Evolutionary conservation across 1,140 invertebrate genomes (phyloP).

Genomic region (Lucilia cuprina): DNA sequence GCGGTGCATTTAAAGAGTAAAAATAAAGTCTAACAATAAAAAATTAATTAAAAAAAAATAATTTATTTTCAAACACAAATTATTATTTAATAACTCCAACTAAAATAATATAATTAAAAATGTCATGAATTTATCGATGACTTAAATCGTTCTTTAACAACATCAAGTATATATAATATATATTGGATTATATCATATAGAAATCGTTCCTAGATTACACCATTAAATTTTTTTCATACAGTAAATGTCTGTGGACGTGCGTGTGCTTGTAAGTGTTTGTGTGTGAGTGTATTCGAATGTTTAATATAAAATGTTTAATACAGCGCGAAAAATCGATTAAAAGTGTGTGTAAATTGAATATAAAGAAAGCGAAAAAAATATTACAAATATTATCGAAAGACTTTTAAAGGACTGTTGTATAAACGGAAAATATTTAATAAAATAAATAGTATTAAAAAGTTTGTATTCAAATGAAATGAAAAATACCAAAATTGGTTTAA

Average conservation of each 20-base stretch:
- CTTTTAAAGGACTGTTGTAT: too few species aligned
- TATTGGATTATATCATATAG: conserved; percentile 25
- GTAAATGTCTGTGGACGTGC: too few species aligned
- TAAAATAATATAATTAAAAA: too few species aligned
- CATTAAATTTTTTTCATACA: not conserved
- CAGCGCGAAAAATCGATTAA: conserved; percentile 33
- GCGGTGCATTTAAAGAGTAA: conserved; percentile 2
- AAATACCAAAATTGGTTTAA: too few species aligned
- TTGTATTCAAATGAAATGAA: too few species aligned
- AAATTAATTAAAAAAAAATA: not conserved
- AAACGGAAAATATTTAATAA: too few species aligned
- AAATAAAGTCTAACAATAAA: not conserved
- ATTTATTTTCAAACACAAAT: not conserved
- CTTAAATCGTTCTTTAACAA: too few species aligned
- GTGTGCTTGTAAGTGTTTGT: not conserved
- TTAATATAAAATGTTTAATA: conserved; percentile 3
- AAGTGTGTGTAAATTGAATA: not conserved
- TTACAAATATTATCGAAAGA: too few species aligned
- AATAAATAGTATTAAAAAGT: too few species aligned
- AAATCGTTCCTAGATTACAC: not conserved
- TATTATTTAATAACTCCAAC: not conserved
- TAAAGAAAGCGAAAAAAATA: too few species aligned
- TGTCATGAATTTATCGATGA: too few species aligned
- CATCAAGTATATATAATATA: not conserved
- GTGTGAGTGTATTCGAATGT: conserved; percentile 4